Conservation (phyloP, 2,888 invertebrate genomes). For the Polylopha cassiicola region DNA sequence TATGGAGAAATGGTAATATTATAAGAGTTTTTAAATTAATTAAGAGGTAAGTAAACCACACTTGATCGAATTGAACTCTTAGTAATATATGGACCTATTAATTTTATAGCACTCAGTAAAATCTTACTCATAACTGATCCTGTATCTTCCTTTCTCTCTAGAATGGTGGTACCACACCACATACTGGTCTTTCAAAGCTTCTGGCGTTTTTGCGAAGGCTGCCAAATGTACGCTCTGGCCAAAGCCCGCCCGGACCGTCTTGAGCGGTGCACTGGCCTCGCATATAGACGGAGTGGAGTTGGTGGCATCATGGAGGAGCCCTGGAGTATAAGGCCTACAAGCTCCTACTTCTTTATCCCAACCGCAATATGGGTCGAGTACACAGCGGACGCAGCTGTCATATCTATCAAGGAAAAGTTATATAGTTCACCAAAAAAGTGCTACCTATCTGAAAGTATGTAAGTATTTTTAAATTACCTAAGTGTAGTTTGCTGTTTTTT, state of each 20-base stretch:
- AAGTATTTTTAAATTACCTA: too few species aligned
- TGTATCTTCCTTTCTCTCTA: slow-evolving; percentile 73
- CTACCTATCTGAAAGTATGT: too few species aligned
- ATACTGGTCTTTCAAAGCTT: slow-evolving; percentile 63
- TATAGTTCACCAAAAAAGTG: too few species aligned
- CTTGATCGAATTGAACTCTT: too few species aligned
- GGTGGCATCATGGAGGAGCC: slow-evolving; percentile 78
- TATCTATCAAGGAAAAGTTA: slow-evolving; percentile 65
- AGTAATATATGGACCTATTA: too few species aligned
- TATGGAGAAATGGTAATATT: too few species aligned
- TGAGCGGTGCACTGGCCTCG: slow-evolving; percentile 74
- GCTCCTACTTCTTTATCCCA: slow-evolving; percentile 80
- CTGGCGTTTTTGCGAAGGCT: slow-evolving; percentile 72
- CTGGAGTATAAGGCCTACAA: slow-evolving; percentile 77
- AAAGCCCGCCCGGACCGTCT: slow-evolving; percentile 77
- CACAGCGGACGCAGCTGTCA: slow-evolving; percentile 79
- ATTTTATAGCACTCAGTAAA: too few species aligned
- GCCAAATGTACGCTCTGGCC: slow-evolving; percentile 80
- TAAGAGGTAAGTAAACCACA: too few species aligned
- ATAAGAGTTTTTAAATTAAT: too few species aligned
- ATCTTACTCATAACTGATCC: slow-evolving; percentile 76
- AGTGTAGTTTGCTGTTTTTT: too few species aligned
- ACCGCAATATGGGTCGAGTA: slow-evolving; percentile 82
- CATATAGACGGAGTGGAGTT: slow-evolving; percentile 78
- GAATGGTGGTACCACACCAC: slow-evolving; percentile 75